A percentile compares a stretch with the other conserved stretches of the same genome.
Conservation (phyloP, 2,113 vertebrate genomes). For the Spheniscus mendiculus region DNA sequence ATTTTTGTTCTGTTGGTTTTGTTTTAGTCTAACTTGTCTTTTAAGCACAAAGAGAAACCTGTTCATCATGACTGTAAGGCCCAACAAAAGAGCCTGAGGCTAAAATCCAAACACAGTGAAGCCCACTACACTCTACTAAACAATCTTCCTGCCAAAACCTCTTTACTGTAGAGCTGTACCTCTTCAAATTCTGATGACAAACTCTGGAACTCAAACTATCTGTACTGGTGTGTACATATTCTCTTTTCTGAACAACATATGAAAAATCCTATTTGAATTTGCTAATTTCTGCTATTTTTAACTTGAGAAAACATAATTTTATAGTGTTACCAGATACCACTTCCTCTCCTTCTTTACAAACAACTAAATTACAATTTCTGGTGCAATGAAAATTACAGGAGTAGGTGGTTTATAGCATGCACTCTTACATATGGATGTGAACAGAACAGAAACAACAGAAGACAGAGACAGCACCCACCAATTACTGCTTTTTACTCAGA, state of each 20-base stretch:
- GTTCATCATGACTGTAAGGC: not conserved
- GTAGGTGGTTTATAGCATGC: conserved; percentile 26
- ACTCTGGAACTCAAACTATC: not conserved
- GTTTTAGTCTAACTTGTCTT: not conserved
- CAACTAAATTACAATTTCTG: conserved; percentile 27
- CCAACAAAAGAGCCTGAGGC: not conserved
- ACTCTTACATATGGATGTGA: not conserved
- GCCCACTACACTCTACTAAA: not conserved
- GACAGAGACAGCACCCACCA: conserved; percentile 42
- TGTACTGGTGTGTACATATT: not conserved
- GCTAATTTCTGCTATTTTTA: not conserved
- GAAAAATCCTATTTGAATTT: not conserved
- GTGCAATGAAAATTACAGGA: conserved; percentile 44
- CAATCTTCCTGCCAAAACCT: not conserved
- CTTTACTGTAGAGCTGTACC: not conserved
- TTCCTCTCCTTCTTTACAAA: not conserved
- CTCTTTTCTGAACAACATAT: not conserved
- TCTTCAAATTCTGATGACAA: not conserved
- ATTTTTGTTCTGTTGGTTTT: not conserved
- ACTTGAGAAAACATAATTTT: not conserved
- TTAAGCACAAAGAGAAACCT: not conserved
- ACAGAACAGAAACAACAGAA: conserved; percentile 20
- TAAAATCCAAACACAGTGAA: not conserved
- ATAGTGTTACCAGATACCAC: not conserved
- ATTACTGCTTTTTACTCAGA: conserved; percentile 48